Evolutionary conservation across 2,113 vertebrate genomes (phyloP), one percentile per base, ranked within the genome.

Genomic region (Stegostoma tigrinum): DNA sequence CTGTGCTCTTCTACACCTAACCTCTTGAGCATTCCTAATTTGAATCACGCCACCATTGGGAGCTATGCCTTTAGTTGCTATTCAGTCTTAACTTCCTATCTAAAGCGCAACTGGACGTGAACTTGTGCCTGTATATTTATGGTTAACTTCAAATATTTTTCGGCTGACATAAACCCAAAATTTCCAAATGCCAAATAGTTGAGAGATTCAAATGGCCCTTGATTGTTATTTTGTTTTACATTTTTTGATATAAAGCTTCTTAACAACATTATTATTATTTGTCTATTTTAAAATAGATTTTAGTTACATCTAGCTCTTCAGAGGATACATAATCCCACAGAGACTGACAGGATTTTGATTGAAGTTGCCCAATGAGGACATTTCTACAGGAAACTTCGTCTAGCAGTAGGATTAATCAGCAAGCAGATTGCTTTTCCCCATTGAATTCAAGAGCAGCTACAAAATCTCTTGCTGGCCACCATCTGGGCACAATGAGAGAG

Each of bases 311-410:
- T 2, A 5, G 23, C 8, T 72, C 52, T 72, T 34, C 3, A 48
- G 42, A 23, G 90, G n/a, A 52, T 34, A 27, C 14, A 14, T 72
- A 48, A 17, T 95, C 45, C 21, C 93, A 67, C 70, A 17, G 38
- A 48, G 38, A 45, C 27, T 27, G 45, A 95, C 27, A 95, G 67
- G 24, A 95, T 95, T 95, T 72, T 23, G 48, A 75, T 95, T 72
- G 94, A 95, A 95, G 75, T 75, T 95, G 23, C 94, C 94, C 45
- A 93, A 93, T 66, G 89, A 93, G 42, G 61, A 66, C 19, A 66
- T 17, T 27, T 23, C n/a, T 67, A 61, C 61, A 93, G 89, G 34
- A 93, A 93, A 67, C 80, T 42, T 21, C 34, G 42, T 23, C 66
- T n/a, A 67, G 89, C 89, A 93, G n/a, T 38, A 23, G n/a, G 61